phyloP scores from a whole-genome alignment of 2,888 invertebrate genomes.

The Ophioninae sp. region DNA sequence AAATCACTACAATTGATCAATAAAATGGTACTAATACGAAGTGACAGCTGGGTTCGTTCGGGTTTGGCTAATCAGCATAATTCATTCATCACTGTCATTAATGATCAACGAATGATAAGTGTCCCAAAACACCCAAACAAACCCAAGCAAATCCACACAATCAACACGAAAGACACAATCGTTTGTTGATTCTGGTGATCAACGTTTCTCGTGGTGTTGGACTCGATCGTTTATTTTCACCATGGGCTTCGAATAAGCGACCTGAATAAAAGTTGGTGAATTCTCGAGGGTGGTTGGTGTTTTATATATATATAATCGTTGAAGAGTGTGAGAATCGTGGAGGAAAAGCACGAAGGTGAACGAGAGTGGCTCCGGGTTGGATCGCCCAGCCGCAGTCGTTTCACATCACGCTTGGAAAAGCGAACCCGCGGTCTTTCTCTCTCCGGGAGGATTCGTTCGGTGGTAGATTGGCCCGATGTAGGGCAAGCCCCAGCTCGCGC shows the following conservation, averaged over 20 bases:
- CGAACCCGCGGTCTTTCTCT: slow-evolving; percentile 37
- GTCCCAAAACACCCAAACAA: too few species aligned
- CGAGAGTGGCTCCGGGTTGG: slow-evolving; percentile 46
- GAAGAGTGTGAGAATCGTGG: slow-evolving; percentile 33
- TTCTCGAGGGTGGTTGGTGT: slow-evolving; percentile 22
- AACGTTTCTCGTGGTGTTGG: slow-evolving; percentile 16
- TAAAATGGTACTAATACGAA: too few species aligned
- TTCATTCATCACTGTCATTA: not conserved
- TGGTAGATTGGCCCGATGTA: slow-evolving; percentile 65
- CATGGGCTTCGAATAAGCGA: slow-evolving; percentile 44
- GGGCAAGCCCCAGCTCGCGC: slow-evolving; percentile 63
- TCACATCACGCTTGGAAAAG: slow-evolving; percentile 54
- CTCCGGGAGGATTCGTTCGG: slow-evolving; percentile 38
- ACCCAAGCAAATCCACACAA: not conserved
- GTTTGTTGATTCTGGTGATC: not conserved
- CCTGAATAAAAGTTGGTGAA: slow-evolving; percentile 60
- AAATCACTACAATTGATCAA: too few species aligned
- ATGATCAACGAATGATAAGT: not conserved
- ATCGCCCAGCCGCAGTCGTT: slow-evolving; percentile 47
- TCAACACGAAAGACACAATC: not conserved
- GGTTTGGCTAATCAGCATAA: not conserved
- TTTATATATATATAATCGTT: slow-evolving; percentile 11
- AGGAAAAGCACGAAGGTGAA: slow-evolving; percentile 34
- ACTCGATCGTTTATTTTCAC: slow-evolving; percentile 36
- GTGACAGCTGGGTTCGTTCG: not conserved